phyloP scores from a whole-genome alignment of 2,797 vertebrate species.

The Naso thynnoides region DNA sequence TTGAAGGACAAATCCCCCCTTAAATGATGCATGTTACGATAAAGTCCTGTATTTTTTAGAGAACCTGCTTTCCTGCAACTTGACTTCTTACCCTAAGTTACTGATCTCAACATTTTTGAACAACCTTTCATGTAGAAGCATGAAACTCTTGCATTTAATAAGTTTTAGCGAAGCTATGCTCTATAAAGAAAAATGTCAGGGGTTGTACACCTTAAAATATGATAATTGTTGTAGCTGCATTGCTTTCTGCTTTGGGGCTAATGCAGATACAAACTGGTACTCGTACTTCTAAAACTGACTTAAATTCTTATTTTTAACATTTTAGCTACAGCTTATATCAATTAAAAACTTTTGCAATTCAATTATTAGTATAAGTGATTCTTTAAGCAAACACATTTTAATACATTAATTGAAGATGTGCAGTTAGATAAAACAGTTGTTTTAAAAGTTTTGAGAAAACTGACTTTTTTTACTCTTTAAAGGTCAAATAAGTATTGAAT shows the following conservation, averaged over 20 bases:
- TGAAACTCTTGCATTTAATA: neutral
- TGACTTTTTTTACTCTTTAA: neutral
- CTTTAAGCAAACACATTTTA: too few species aligned
- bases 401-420: too few species aligned
- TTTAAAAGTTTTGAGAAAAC: too few species aligned
- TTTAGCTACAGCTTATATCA: too few species aligned
- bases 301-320: too few species aligned
- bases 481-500: neutral
- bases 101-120: slow-evolving; percentile 26
- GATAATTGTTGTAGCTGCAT: neutral
- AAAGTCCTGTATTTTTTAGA: slow-evolving; percentile 58
- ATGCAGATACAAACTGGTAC: neutral
- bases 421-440: too few species aligned
- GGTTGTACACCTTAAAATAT: neutral
- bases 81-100: slow-evolving; percentile 12
- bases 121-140: slow-evolving; percentile 4
- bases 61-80: slow-evolving; percentile 61
- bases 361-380: too few species aligned
- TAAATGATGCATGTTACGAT: slow-evolving; percentile 59
- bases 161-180: neutral
- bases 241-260: neutral
- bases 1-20: slow-evolving; percentile 45
- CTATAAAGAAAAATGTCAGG: neutral
- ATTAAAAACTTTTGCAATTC: too few species aligned
- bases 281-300: neutral